Conservation (phyloP, 2,113 vertebrate genomes). For the Amphiprion ocellaris region DNA sequence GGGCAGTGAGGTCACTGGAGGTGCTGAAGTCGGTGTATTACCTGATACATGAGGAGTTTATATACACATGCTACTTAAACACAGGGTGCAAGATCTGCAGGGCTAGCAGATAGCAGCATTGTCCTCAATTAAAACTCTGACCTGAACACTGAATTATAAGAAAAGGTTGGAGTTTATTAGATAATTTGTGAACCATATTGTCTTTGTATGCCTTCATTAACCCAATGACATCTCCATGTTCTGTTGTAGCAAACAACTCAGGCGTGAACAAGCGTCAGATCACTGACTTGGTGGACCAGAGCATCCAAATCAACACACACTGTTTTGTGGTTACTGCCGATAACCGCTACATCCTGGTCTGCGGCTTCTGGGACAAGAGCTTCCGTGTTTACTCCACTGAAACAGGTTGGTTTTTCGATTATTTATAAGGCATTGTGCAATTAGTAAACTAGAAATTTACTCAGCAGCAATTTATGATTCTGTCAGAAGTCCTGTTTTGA, state of each 20-base stretch:
- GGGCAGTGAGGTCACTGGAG: background rate
- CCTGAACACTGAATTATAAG: background rate
- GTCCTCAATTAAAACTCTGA: background rate
- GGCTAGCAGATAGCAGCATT: background rate
- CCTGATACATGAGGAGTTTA: background rate
- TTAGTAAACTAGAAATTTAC: background rate
- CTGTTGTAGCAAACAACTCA: conserved; percentile 92
- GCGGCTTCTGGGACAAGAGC: conserved; percentile 99
- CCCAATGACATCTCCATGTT: background rate
- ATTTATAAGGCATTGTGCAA: background rate
- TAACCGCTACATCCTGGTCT: conserved; percentile 98
- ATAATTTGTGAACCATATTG: background rate
- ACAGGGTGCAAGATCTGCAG: background rate
- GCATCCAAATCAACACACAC: conserved; percentile 99
- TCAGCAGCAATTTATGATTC: conserved; percentile 1
- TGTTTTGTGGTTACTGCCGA: conserved; percentile 99
- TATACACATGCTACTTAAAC: background rate
- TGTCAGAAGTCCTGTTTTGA: conserved; percentile 1
- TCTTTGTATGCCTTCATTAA: background rate
- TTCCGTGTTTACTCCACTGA: conserved; percentile 98
- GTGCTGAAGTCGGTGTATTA: background rate
- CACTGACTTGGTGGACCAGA: conserved; percentile 99
- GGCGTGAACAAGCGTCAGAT: conserved; percentile 98
- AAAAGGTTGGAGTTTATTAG: background rate
- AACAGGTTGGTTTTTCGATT: conserved; percentile 86